Base-by-base conservation (phyloP, 1,140 invertebrate genomes). In the Zaprionus africanus region DNA sequence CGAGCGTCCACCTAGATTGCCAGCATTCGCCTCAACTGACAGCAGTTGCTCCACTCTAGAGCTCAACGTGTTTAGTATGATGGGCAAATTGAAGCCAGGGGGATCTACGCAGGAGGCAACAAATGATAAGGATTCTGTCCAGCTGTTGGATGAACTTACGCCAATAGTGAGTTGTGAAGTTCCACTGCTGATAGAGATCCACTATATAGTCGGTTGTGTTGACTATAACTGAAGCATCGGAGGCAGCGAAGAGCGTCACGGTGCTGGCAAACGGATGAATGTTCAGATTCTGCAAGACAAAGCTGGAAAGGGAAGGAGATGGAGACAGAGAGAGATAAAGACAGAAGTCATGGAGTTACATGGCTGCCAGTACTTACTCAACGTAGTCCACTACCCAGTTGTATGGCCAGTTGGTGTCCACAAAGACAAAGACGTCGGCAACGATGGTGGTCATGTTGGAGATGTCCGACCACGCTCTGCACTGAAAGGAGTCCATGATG, bases 191-290 rank as follows among this genome's bases (percentile, higher is more conserved):
- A 70, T 94, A 93, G 15, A 95, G 94, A 67, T 95, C 93, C 9
- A 94, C 81, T 56, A 95, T 93, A 66, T 92, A 94, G 46, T 92
- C 91, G 11, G 94, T 94, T 43, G 93, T 93, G 75, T 96, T 95
- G 0, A 96, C 92, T 17, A 96, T 93, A 11, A 94, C 70, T 43
- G 86, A 92, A 53, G 95, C 95, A 91, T 95, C 94, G 24, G 92
- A 93, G 4, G 94, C 96, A 72, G 94, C 96, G 1, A 96, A 92
- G 19, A 97, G 67, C 0, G 95, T 96, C 11, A 95, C 94, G 80
- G 94, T 95, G 64, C 95, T 95, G 34, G 95, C 95, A 78, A 94
- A 96, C 54, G 93, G 95, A 79, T 94, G 94, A 11, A 97, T 93
- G 81, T 96, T 95, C 1, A 96, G 92, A 34, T 93, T 93, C 56